Evolutionary conservation across 2,888 invertebrate species (phyloP).

Genomic region (Timema podura): DNA sequence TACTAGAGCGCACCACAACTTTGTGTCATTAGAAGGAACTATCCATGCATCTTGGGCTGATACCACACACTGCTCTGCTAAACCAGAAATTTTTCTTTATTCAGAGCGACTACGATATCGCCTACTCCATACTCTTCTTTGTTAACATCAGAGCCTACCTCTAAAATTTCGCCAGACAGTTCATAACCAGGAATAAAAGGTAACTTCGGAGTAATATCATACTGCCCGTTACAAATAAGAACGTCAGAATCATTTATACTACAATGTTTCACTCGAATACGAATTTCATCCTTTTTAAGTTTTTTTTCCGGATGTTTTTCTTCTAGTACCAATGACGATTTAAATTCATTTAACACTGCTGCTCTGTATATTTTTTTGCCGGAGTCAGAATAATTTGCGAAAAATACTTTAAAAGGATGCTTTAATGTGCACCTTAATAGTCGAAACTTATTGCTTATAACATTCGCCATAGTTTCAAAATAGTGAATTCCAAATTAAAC

Average conservation of each 20-base stretch:
- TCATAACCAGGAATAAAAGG: constrained; percentile 65
- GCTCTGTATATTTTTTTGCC: constrained; percentile 42
- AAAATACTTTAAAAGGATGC: too few relatives aligned
- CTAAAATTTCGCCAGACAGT: constrained; percentile 56
- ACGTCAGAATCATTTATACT: constrained; percentile 63
- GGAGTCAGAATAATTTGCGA: neutral
- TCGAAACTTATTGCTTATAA: too few relatives aligned
- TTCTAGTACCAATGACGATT: constrained; percentile 50
- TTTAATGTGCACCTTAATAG: too few relatives aligned
- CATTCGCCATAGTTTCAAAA: too few relatives aligned
- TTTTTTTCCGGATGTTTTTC: constrained; percentile 44
- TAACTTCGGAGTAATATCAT: constrained; percentile 44
- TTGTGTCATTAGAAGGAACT: neutral
- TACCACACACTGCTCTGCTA: constrained; percentile 58
- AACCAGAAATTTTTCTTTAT: constrained; percentile 54
- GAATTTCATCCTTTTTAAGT: constrained; percentile 48
- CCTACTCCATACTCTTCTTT: constrained; percentile 49
- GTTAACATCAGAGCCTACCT: constrained; percentile 50
- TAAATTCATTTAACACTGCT: constrained; percentile 50
- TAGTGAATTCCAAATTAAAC: too few relatives aligned
- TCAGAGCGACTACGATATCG: constrained; percentile 57
- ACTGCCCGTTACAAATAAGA: constrained; percentile 50
- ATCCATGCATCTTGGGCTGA: constrained; percentile 32
- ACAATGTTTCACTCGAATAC: constrained; percentile 56
- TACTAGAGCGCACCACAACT: constrained; percentile 44